Base-by-base conservation (phyloP, 2,888 invertebrate species). In the Rhamphomyia laevipes region DNA sequence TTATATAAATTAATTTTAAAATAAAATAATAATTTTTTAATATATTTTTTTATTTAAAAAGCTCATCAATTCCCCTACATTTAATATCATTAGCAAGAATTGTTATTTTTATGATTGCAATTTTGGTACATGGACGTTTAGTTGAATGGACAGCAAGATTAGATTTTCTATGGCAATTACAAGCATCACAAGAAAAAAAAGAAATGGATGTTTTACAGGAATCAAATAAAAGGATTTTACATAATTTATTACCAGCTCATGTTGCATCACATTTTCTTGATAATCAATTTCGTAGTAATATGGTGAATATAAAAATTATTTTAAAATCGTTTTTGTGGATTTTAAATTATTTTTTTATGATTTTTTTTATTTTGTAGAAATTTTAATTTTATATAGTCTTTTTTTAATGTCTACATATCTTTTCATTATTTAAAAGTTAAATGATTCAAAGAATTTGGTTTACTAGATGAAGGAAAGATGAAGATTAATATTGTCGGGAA, bases 201-300 rank as follows among this genome's bases (percentile, higher is more conserved):
- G 92, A 91, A 67, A 91, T 93, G 91, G 88, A 88, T 59, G 87
- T 90, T n/a, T 68, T 93, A 54, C 92, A 86, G 75, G 84, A 86
- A 74, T 89, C 88, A 57, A 93, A 92, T 68, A 80, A 84, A 67
- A 76, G 89, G 62, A 91, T 93, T 61, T 71, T 93, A 48, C 90
- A 89, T 73, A 93, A 93, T 72, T 74, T 93, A 56, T 75, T 93
- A 49, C 93, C 93, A 23, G 84, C 89, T 47, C 92, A 93, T 71
- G 92, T 93, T 37, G 92, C 92, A 48, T 86, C 86, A 37, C 90
- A 93, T 72, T 93, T 93, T 68, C 74, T 93, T 57, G 90, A 92
- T 73, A 86, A 86, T 67, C 88, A 88, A 73, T 87, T 88, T 69
- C 77, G 87, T 57, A 88, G 82, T 58, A 88, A 89, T 70, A 87